Conservation (phyloP, 2,113 vertebrate species). For the Felis catus region DNA sequence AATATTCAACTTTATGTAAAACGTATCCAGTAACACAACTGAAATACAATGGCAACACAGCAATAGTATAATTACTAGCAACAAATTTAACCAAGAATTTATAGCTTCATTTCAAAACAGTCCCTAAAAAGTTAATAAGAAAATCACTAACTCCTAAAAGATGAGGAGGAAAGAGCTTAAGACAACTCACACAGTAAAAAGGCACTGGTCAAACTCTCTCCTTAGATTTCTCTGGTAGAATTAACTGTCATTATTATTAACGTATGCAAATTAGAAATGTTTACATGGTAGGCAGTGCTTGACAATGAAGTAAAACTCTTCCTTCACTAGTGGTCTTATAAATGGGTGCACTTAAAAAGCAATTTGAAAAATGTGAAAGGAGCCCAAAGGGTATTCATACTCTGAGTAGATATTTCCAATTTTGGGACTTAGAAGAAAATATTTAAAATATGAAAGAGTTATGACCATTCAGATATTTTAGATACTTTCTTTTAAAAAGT, state of each 20-base stretch:
- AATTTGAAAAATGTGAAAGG: background rate
- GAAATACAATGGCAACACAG: background rate
- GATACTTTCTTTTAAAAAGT: constrained; percentile 3
- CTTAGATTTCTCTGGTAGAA: constrained; percentile 3
- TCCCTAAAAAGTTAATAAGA: background rate
- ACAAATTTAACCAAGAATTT: background rate
- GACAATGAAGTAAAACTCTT: background rate
- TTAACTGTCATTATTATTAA: background rate
- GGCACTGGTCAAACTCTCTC: background rate
- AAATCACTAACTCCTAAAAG: constrained; percentile 11
- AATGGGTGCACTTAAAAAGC: background rate
- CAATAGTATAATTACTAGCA: background rate
- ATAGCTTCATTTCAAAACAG: constrained; percentile 3
- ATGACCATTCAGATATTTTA: background rate
- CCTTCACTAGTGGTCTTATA: background rate
- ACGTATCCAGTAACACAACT: background rate
- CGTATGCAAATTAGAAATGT: background rate
- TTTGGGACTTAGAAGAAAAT: background rate
- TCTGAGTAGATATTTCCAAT: background rate
- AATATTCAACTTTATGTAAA: constrained; percentile 5
- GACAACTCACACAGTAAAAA: background rate
- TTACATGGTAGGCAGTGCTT: background rate
- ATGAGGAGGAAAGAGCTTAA: background rate
- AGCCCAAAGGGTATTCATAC: background rate
- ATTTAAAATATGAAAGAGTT: constrained; percentile 39